Evolutionary conservation across 2,797 vertebrate genomes (phyloP), one percentile per base, ranked within the genome.

Genomic region (Vireo griseus): DNA sequence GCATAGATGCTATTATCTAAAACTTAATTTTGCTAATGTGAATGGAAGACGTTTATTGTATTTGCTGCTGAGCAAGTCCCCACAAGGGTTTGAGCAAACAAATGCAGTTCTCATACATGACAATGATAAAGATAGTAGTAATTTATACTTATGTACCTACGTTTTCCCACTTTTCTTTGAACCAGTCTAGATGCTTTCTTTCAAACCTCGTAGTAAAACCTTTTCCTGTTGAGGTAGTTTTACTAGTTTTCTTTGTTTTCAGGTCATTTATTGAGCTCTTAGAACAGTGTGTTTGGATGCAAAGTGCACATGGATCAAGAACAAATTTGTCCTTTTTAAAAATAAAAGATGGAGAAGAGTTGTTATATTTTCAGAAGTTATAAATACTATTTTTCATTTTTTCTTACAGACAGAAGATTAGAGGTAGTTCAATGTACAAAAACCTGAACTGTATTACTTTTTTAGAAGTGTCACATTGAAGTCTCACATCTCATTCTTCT

Each of bases 401-500:
- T 75, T 65, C 16, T 85, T 59, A 35, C 8, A 52, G 22, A 9
- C 73, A 33, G 21, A 54, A 93, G 57, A 90, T 77, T 20, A 31
- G 40, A 74, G 31, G 9, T 58, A 59, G 40, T 59, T 73, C 13
- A 54, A 0, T 68, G 12, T 87, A 29, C 33, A 77, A 74, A 71
- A 74, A 94, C 37, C 2, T 66, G 52, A 68, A 57, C 57, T 73
- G 25, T 29, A 5, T 73, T 88, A 37, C 14, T 68, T 95, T 51
- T 86, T 66, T 29, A 40, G 26, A 75, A 55, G 33, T 48, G 50
- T 14, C 42, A 48, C 29, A 81, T 54, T 65, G 58, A 86, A 73
- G 73, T 84, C 71, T 95, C 39, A 92, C 28, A 15, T 93, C 51
- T 87, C 74, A 3, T 74, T 91, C 74, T 93, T 93, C 50, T 96